phyloP scores from a whole-genome alignment of 92 coral and sea anemone species.

The Heteractis magnifica region DNA sequence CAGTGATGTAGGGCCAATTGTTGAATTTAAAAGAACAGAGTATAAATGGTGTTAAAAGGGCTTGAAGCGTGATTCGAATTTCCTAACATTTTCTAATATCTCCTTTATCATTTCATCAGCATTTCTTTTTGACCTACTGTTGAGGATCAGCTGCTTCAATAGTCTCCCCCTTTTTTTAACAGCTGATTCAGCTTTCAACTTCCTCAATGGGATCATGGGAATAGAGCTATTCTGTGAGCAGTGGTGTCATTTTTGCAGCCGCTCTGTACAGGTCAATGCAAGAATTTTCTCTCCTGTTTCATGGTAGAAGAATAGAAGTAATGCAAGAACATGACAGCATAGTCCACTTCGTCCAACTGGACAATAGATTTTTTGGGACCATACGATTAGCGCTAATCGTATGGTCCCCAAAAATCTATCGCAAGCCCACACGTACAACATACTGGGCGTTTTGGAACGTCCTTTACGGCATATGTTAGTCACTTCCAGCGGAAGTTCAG shows the following conservation, averaged over 20 bases:
- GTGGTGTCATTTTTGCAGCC: conserved; percentile 46
- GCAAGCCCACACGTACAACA: too few species aligned
- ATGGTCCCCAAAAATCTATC: too few species aligned
- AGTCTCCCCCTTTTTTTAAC: conserved; percentile 19
- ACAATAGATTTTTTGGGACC: too few species aligned
- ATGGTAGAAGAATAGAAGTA: conserved; percentile 40
- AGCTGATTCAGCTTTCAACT: conserved; percentile 44
- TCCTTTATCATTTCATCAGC: conserved; percentile 29
- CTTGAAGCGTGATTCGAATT: conserved; percentile 24
- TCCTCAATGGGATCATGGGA: conserved; percentile 43
- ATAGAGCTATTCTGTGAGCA: conserved; percentile 32
- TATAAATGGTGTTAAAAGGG: conserved; percentile 37
- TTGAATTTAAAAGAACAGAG: conserved; percentile 38
- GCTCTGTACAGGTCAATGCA: conserved; percentile 35
- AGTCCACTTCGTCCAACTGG: conserved; percentile 51
- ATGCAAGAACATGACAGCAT: conserved; percentile 44
- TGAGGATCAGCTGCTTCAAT: conserved; percentile 48
- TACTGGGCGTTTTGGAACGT: too few species aligned
- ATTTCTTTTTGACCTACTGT: conserved; percentile 29
- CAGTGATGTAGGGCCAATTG: too few species aligned
- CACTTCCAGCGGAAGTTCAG: too few species aligned
- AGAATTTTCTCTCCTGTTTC: conserved; percentile 48
- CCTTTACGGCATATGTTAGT: too few species aligned
- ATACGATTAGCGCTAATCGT: too few species aligned
- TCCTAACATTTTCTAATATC: conserved; percentile 20